A percentile compares a stretch with the other conserved stretches of the same genome.
Conservation (phyloP, 2,888 invertebrate genomes). For the Cacoxenus indagator region DNA sequence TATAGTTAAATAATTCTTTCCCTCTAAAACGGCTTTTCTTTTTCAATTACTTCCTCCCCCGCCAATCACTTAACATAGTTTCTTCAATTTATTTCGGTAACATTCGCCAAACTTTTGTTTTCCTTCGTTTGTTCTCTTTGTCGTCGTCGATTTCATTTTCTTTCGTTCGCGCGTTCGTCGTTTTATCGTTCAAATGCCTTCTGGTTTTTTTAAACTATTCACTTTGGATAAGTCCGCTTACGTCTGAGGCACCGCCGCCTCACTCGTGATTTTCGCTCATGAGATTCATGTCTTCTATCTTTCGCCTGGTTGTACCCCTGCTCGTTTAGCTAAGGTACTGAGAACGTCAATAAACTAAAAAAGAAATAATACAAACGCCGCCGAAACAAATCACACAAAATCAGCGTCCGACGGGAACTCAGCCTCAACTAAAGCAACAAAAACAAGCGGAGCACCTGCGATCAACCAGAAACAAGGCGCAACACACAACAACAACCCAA, state of each 20-base stretch:
- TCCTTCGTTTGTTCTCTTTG: constrained; percentile 28
- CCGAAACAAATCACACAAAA: too few relatives aligned
- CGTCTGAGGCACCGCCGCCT: not conserved
- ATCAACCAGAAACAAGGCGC: too few relatives aligned
- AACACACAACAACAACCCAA: too few relatives aligned
- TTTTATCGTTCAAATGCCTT: too few relatives aligned
- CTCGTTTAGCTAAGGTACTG: too few relatives aligned
- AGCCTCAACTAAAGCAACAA: too few relatives aligned
- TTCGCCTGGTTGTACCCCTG: not conserved
- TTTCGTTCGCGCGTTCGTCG: too few relatives aligned
- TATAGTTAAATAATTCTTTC: constrained; percentile 61
- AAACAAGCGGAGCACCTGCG: too few relatives aligned
- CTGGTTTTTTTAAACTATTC: not conserved
- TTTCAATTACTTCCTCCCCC: constrained; percentile 45
- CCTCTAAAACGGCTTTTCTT: constrained; percentile 52
- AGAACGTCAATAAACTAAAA: too few relatives aligned
- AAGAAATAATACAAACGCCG: too few relatives aligned
- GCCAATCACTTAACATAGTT: constrained; percentile 42
- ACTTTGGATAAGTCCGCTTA: not conserved
- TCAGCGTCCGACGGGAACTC: too few relatives aligned
- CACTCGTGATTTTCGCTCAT: not conserved
- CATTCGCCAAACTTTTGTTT: constrained; percentile 53
- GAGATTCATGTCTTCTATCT: not conserved
- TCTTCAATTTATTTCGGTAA: constrained; percentile 53
- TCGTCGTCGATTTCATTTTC: not conserved